Conservation (phyloP, 2,113 vertebrate genomes). For the Coptodon rendalli region DNA sequence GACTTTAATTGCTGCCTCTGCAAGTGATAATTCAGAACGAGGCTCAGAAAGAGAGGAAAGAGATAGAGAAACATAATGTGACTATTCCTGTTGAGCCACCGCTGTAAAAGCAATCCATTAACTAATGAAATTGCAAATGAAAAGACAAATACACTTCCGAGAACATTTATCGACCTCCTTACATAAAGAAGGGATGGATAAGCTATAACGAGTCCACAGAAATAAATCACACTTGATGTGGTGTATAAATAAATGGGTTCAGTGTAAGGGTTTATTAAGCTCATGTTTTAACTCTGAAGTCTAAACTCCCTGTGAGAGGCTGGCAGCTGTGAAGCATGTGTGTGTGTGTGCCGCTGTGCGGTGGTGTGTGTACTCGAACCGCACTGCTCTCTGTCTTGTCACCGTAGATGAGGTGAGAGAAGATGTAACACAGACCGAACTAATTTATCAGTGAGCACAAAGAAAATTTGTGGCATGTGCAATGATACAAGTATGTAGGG, state of each 20-base stretch:
- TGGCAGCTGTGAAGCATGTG: conserved; percentile 7
- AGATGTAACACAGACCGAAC: conserved; percentile 36
- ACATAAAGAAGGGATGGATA: neutral
- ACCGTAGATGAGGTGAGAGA: conserved; percentile 49
- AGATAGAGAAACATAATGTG: neutral
- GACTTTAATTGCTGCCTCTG: conserved; percentile 51
- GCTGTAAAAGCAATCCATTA: neutral
- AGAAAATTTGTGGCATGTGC: conserved; percentile 23
- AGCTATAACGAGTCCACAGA: neutral
- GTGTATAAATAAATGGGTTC: conserved; percentile 12
- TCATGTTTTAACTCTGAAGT: conserved; percentile 10
- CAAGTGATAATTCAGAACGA: conserved; percentile 34
- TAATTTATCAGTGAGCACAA: conserved; percentile 35
- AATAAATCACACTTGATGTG: conserved; percentile 4
- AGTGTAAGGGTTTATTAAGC: neutral
- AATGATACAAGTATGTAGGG: conserved; percentile 1
- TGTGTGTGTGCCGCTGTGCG: neutral
- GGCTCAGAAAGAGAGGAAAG: neutral
- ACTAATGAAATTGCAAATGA: neutral
- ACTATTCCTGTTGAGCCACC: neutral
- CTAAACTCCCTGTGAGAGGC: conserved; percentile 3
- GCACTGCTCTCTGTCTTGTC: conserved; percentile 1
- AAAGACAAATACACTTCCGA: neutral
- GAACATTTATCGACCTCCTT: neutral
- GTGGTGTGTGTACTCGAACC: neutral